Evolutionary conservation across 2,797 vertebrate species (phyloP), one percentile per base, ranked within the genome.

Genomic region (Trichosurus vulpecula): DNA sequence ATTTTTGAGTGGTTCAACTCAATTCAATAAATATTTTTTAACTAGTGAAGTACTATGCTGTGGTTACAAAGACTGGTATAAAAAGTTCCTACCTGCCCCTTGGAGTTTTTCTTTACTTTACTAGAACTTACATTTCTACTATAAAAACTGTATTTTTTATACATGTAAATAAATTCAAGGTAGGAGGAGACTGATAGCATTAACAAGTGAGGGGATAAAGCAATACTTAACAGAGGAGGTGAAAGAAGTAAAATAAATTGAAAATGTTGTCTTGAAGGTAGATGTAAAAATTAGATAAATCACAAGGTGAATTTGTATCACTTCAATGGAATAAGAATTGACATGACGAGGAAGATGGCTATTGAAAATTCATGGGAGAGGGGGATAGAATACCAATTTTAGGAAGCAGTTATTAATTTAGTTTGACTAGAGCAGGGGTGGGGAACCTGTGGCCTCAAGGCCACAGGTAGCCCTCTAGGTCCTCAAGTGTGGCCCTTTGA

Each of bases 261-360:
- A 41, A 41, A 74, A 74, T 74, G 8, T 92, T 91, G 22, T 52
- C 94, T 92, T 95, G 13, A 51, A 35, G 52, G 94, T 91, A 92
- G 54, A 90, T 94, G 53, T 90, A 92, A 92, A 93, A 94, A 91
- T 52, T 90, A 53, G 57, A 92, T 91, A 96, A 91, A 30, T 61
- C 8, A 54, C 91, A 95, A 94, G 57, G 54, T 55, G 41, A 92
- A 51, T 94, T 96, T 96, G 92, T 94, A 96, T 95, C 74, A 91
- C 94, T 61, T 52, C 53, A 94, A 87, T 58, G 74, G 92, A 0
- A 0, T 93, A 13, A 54, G 91, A 92, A 58, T 95, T 92, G 96
- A 94, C 5, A 74, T 74, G 66, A 41, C 6, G 89, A 90, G 53
- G 95, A 97, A 96, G 97, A 41, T 41, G 8, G 66, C n/a, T 74